Base-by-base conservation (phyloP, 2,113 vertebrate species). In the Corythoichthys haematopterus region DNA sequence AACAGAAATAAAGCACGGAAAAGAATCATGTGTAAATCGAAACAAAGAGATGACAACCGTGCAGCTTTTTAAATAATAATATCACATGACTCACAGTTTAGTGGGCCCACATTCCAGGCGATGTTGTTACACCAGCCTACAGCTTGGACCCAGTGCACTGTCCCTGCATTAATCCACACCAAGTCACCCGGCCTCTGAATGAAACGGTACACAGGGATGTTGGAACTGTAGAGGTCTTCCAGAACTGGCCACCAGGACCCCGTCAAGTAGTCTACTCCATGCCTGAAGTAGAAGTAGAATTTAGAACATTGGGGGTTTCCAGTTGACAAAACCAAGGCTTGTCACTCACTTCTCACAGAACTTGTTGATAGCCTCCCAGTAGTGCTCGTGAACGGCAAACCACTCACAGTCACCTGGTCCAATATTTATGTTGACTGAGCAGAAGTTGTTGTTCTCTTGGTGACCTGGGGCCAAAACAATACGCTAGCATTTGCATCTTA, bases 51-150 rank as follows among this genome's bases (percentile, higher is more conserved):
- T 59, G 37, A 38, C 2, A 28, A 13, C 40, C 37, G 35, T 15
- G 53, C 33, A 51, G 50, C 13, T 13, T 61, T 38, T 20, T 35
- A 40, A 40, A 40, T 5, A 40, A 40, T 5, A 43, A 43, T 7
- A 43, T 38, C 14, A 50, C 4, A 45, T 8, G 2, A 86, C 91
- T 91, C 68, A 97, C 95, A 92, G 60, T 94, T 97, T 71, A 97
- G 91, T 0, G 95, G 95, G 14, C 95, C 95, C 28, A 96, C 95
- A 8, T 97, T 97, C 95, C 95, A 97, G 68, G 95, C 95, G 2
- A 97, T 97, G 86, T 97, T 97, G 89, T 97, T 97, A 81, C 95
- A 97, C 95, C 95, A 97, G 72, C 95, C 95, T 1, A 94, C 94
- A 1, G 95, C 95, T 86, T 97, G 95, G 59, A 96, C 95, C 95